Evolutionary conservation across 2,113 vertebrate species (phyloP), one percentile per base, ranked within the genome.

Genomic region (Thunnus maccoyii): DNA sequence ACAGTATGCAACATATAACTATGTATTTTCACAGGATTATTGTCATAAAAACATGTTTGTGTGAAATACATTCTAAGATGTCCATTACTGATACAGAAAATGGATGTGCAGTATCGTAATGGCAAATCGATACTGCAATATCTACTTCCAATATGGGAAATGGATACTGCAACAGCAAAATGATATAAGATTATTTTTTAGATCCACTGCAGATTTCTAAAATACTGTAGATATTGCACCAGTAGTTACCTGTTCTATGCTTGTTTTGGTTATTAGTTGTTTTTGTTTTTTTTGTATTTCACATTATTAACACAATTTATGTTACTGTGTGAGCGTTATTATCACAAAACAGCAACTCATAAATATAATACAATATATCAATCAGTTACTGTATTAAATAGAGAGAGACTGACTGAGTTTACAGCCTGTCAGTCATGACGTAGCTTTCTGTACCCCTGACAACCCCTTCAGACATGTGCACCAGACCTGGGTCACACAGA

Each of bases 61-160:
- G 54, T 65, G 16, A 66, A 75, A 72, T 50, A 47, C 15, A 68
- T 62, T 5, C 55, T 55, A 52, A 78, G 76, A 72, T 80, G 52
- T 60, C 61, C 44, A 67, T 76, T 60, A 58, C 64, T 54, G 73
- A 83, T 83, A 76, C 20, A 15, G 18, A 50, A 78, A 88, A 83
- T 65, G 47, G 62, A 86, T 71, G 60, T 72, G 76, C 68, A 68
- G 27, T 78, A 78, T 84, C 61, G 75, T 86, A 56, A 81, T 82
- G 61, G 55, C 8, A 58, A 86, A 79, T 82, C 74, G 1, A 85
- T 85, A 79, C 55, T 47, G 63, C 18, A 72, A 41, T 70, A 82
- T 86, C 63, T 70, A 75, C 50, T 67, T 80, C 55, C 66, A 81
- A 57, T 78, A 63, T 48, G 55, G 46, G 63, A 17, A 78, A 76